phyloP scores from a whole-genome alignment of 2,113 vertebrate genomes.

The Hirundichthys speculiger region DNA sequence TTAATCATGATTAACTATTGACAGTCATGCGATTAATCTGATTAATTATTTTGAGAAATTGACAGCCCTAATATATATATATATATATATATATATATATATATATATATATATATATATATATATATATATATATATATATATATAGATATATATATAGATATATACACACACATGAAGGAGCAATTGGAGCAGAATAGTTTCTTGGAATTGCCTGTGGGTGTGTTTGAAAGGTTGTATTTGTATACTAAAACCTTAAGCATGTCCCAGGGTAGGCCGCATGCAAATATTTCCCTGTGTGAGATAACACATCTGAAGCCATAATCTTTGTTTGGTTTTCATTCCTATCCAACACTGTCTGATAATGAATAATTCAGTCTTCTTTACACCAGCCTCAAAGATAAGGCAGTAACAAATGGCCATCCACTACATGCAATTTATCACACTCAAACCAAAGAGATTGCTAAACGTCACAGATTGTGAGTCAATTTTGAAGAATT shows the following conservation, averaged over 20 bases:
- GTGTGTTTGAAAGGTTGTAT: conserved; percentile 13
- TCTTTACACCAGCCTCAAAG: conserved; percentile 53
- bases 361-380: conserved; percentile 63
- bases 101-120: no score
- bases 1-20: no score
- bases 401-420: conserved; percentile 70
- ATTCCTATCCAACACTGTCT: conserved; percentile 45
- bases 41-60: no score
- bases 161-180: no score
- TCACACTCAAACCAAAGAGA: conserved; percentile 55
- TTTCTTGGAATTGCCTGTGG: not conserved
- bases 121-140: no score
- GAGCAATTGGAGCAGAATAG: not conserved
- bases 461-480: conserved; percentile 63
- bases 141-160: no score
- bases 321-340: conserved; percentile 63
- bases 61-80: no score
- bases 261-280: conserved; percentile 23
- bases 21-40: no score
- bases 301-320: conserved; percentile 46
- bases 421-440: conserved; percentile 51
- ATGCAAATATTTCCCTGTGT: conserved; percentile 29
- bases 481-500: conserved; percentile 17
- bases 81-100: no score
- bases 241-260: conserved; percentile 17